phyloP scores from a whole-genome alignment of 2,888 invertebrate species.

The Mythimna albipuncta region DNA sequence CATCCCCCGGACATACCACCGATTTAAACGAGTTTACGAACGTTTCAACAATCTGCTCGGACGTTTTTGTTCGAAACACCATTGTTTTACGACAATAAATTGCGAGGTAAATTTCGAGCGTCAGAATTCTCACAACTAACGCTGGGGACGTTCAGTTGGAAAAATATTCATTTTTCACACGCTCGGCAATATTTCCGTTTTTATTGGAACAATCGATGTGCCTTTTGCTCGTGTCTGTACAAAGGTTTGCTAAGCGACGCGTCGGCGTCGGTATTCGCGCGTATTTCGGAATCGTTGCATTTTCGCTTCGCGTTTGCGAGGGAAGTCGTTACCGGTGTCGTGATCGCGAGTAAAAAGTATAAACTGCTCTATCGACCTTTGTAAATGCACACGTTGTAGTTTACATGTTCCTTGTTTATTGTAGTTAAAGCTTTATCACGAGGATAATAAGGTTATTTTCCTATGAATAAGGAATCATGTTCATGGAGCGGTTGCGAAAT shows the following conservation, averaged over 20 bases:
- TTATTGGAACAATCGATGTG: slow-evolving; percentile 81
- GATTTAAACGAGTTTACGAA: slow-evolving; percentile 77
- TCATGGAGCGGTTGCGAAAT: slow-evolving; percentile 45
- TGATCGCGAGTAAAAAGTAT: slow-evolving; percentile 77
- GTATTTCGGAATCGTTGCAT: slow-evolving; percentile 79
- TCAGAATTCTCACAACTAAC: slow-evolving; percentile 65
- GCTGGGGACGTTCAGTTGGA: slow-evolving; percentile 66
- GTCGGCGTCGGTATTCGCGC: slow-evolving; percentile 71
- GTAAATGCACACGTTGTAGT: slow-evolving; percentile 71
- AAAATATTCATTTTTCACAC: slow-evolving; percentile 82
- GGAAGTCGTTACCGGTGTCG: slow-evolving; percentile 83
- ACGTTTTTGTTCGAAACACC: slow-evolving; percentile 54
- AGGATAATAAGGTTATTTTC: slow-evolving; percentile 52
- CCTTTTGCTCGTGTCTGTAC: slow-evolving; percentile 76
- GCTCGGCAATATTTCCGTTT: slow-evolving; percentile 81
- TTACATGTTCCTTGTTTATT: slow-evolving; percentile 46
- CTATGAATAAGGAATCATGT: slow-evolving; percentile 36
- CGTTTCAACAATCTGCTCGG: slow-evolving; percentile 69
- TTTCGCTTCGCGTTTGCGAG: slow-evolving; percentile 77
- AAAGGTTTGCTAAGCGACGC: slow-evolving; percentile 72
- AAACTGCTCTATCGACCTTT: slow-evolving; percentile 73
- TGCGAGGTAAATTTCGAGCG: slow-evolving; percentile 67
- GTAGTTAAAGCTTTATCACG: slow-evolving; percentile 51
- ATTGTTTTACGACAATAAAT: slow-evolving; percentile 65
- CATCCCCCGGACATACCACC: slow-evolving; percentile 64